phyloP scores from a whole-genome alignment of 2,113 vertebrate species.

The Orycteropus afer region DNA sequence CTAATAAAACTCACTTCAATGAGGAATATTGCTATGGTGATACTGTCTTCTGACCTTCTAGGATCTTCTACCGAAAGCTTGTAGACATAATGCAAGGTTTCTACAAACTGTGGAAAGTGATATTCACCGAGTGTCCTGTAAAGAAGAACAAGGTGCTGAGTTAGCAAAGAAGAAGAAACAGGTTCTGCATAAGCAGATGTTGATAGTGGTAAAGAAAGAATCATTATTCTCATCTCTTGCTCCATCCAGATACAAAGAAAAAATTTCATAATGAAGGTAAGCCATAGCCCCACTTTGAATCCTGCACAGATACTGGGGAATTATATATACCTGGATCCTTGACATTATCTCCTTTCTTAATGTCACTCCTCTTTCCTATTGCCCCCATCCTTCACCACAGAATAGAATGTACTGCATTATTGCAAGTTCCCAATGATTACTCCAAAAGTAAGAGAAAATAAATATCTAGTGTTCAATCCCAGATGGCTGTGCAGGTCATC shows the following conservation, averaged over 20 bases:
- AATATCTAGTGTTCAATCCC: background rate
- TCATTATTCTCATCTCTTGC: background rate
- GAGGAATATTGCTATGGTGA: constrained; percentile 66
- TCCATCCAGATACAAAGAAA: background rate
- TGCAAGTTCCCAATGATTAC: too few relatives aligned
- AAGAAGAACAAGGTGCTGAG: background rate
- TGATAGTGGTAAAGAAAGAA: background rate
- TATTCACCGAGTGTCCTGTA: constrained; percentile 69
- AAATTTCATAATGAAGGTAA: background rate
- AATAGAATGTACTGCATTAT: background rate
- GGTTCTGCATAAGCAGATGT: background rate
- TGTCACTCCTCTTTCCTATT: background rate
- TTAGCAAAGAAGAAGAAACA: background rate
- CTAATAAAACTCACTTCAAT: constrained; percentile 70
- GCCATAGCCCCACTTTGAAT: background rate
- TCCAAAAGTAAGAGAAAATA: background rate
- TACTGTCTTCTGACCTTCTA: constrained; percentile 63
- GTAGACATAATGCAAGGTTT: constrained; percentile 75
- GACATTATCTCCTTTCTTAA: background rate
- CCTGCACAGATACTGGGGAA: background rate
- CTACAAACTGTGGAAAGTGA: constrained; percentile 74
- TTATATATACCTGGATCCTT: background rate
- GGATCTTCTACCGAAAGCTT: constrained; percentile 67
- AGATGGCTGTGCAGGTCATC: background rate
- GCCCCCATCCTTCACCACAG: background rate